These are phyloP conservation scores for Sphenodon punctatus DNA, from an alignment of 2,797 vertebrate species.

Conservation along the genomic window DNA sequence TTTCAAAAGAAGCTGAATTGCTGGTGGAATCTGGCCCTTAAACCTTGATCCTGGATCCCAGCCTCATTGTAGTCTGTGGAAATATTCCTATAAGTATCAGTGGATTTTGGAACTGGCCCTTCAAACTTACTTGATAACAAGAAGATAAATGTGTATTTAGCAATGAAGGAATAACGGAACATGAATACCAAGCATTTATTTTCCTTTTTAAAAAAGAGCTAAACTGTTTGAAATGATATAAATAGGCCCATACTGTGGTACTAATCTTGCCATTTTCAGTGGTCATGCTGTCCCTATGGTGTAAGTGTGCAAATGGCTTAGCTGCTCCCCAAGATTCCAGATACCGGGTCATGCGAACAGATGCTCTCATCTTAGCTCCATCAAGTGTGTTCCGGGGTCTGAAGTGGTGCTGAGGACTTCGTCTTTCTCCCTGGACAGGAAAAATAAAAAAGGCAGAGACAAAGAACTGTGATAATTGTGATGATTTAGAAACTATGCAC, in stretches of 20 bases:
- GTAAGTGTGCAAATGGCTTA: slow-evolving; percentile 94
- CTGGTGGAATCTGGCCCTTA: too few relatives aligned
- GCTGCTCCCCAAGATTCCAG: slow-evolving; percentile 95
- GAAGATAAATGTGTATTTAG: too few relatives aligned
- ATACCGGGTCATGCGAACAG: slow-evolving; percentile 94
- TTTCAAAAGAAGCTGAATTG: too few relatives aligned
- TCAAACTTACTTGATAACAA: background rate
- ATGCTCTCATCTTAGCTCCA: slow-evolving; percentile 93
- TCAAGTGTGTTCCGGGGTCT: slow-evolving; percentile 84
- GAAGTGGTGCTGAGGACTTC: slow-evolving; percentile 88
- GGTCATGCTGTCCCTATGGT: slow-evolving; percentile 96
- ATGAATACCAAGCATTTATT: background rate
- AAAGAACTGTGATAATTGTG: background rate
- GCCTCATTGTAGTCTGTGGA: too few relatives aligned
- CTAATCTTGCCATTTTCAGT: slow-evolving; percentile 95
- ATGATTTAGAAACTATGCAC: background rate
- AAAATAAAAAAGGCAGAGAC: background rate
- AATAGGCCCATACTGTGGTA: slow-evolving; percentile 83
- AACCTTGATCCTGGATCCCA: too few relatives aligned
- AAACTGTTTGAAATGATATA: background rate
- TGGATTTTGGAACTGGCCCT: background rate
- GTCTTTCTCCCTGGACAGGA: slow-evolving; percentile 83
- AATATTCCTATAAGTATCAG: background rate
- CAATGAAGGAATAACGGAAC: too few relatives aligned
- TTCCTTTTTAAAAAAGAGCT: background rate